Percentiles rank a stretch among this genome's conserved stretches.
Conservation (phyloP, 2,113 vertebrate genomes). For the Connochaetes taurinus region DNA sequence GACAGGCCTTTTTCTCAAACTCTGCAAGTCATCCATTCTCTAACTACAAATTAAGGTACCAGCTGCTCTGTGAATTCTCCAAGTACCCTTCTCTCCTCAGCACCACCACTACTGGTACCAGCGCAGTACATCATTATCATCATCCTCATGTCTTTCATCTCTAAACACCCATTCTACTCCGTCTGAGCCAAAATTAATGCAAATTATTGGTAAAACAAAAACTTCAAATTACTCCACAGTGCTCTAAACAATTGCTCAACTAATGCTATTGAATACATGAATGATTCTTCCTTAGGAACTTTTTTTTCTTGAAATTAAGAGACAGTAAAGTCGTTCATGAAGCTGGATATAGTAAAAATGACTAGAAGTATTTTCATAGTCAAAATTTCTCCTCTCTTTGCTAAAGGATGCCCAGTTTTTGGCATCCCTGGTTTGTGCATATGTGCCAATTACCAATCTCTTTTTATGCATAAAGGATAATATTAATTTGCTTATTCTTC, state of each 20-base stretch:
- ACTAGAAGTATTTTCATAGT: neutral
- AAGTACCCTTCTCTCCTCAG: neutral
- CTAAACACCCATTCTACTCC: neutral
- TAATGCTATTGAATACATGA: neutral
- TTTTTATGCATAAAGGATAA: neutral
- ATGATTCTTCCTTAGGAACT: neutral
- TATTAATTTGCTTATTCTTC: neutral
- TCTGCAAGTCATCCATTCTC: neutral
- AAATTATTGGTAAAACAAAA: neutral
- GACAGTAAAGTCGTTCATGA: neutral
- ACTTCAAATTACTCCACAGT: neutral
- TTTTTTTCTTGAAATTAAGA: neutral
- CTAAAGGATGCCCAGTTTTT: neutral
- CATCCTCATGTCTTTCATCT: neutral
- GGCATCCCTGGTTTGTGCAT: neutral
- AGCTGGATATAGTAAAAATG: neutral
- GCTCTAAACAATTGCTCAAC: neutral
- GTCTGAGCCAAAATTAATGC: neutral
- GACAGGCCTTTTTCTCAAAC: neutral
- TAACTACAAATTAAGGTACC: neutral
- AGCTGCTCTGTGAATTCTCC: neutral
- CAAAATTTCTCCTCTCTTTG: neutral
- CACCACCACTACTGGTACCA: rapidly evolving
- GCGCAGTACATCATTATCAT: neutral
- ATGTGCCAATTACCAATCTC: neutral